Conservation (phyloP, 2,888 invertebrate genomes). For the Boloria selene region DNA sequence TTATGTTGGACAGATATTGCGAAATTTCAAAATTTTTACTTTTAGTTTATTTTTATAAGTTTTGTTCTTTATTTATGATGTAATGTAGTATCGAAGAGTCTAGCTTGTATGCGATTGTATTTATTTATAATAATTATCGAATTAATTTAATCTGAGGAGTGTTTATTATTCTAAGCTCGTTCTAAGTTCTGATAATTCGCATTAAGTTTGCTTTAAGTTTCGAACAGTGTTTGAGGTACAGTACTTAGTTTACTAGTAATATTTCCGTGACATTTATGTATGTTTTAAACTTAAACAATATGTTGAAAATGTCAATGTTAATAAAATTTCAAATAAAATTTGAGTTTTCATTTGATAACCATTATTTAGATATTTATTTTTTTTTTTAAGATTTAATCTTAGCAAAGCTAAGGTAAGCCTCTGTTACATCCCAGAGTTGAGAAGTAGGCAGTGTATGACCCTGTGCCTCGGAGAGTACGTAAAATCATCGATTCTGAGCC, state of each 20-base stretch:
- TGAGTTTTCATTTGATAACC: background rate
- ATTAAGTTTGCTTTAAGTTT: constrained; percentile 19
- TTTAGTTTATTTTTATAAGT: constrained; percentile 12
- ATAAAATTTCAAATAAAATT: constrained; percentile 9
- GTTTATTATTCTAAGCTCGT: constrained; percentile 8
- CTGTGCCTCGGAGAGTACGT: too few relatives aligned
- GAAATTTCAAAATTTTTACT: constrained; percentile 16
- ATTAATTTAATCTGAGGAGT: constrained; percentile 22
- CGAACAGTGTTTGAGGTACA: constrained; percentile 14
- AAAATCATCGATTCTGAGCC: too few relatives aligned
- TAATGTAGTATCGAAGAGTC: constrained; percentile 8
- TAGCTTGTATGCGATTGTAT: constrained; percentile 26
- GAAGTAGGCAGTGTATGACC: too few relatives aligned
- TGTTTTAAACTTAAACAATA: constrained; percentile 1
- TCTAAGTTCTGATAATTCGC: constrained; percentile 14
- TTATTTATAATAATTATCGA: constrained; percentile 30
- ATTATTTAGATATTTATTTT: background rate
- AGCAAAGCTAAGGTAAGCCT: too few relatives aligned
- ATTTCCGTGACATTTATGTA: constrained; percentile 3
- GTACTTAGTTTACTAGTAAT: constrained; percentile 3
- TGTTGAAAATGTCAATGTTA: constrained; percentile 1
- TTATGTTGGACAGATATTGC: constrained; percentile 17
- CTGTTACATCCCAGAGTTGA: too few relatives aligned
- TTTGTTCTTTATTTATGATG: constrained; percentile 9
- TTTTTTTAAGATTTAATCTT: too few relatives aligned